Evolutionary conservation across 2,888 invertebrate species (phyloP), one percentile per base, ranked within the genome.

Genomic region (Apodemia hepburni): DNA sequence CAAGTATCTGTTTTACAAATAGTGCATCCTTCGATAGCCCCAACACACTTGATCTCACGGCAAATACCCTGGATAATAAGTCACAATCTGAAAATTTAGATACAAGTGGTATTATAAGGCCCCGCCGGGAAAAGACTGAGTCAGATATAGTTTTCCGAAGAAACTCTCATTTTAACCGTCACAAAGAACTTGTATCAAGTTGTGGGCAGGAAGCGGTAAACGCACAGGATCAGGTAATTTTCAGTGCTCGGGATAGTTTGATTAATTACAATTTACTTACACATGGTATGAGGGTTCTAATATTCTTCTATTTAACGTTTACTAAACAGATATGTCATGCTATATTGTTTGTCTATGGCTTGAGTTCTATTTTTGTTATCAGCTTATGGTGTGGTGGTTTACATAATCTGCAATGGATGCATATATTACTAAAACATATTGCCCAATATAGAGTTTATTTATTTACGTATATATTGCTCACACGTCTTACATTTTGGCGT

Each of bases 121-220:
- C 96, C 61, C 93, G 97, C 76, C 93, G 97, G 75, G 97, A 97
- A 93, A 97, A 97, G 92, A 97, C 97, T 78, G 97, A 97, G 90
- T 97, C 96, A 66, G 96, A 96, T 84, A 96, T 97, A 80, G 95
- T 96, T 74, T 93, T 96, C 79, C 93, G 95, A 75, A 94, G 89
- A 76, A 87, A 85, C 78, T 89, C 89, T 51, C 85, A 87, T 73
- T 86, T 84, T 77, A 89, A 81, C 71, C 85, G 87, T 72, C 86
- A 88, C 77, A 77, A 84, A 70, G 88, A 89, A 72, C 78, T 87
- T 68, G 73, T 85, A 75, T 75, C 87, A 73, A 82, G 81, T 54
- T 27, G 51, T 82, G 91, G 91, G 87, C 91, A 91, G 91, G 91
- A 91, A 88, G 90, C 89, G 90, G 91, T 90, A 87, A 86, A 85